Conservation (phyloP, 2,888 invertebrate genomes). For the Proisotoma minuta region DNA sequence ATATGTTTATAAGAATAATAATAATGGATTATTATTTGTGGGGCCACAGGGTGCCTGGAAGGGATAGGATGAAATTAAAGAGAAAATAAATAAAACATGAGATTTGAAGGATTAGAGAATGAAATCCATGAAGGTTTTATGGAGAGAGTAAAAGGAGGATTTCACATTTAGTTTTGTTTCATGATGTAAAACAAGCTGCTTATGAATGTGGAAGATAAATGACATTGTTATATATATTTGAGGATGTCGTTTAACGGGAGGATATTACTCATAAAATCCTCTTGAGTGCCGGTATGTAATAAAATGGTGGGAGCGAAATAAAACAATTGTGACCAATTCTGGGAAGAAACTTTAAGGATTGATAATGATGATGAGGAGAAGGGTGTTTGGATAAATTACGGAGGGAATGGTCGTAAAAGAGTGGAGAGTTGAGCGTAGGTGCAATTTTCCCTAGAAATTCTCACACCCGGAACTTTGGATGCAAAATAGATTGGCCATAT, state of each 20-base stretch:
- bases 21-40: no score
- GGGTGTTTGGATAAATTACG: conserved; percentile 34
- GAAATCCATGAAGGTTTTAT: no score
- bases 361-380: background rate
- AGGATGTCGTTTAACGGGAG: background rate
- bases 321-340: conserved; percentile 3
- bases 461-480: conserved; percentile 40
- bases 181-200: background rate
- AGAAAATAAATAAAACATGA: no score
- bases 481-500: conserved; percentile 46
- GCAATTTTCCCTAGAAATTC: conserved; percentile 42
- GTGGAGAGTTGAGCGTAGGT: conserved; percentile 20
- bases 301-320: background rate
- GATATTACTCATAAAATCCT: conserved; percentile 12
- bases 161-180: background rate
- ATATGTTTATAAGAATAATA: no score
- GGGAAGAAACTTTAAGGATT: conserved; percentile 8
- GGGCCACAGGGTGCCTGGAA: no score
- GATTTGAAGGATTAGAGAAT: no score
- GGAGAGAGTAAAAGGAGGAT: background rate
- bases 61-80: no score
- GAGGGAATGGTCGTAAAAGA: conserved; percentile 40
- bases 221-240: conserved; percentile 7
- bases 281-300: conserved; percentile 1
- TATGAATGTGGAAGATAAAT: background rate